Evolutionary conservation across 2,888 invertebrate species (phyloP), one percentile per base, ranked within the genome.

Genomic region (Branchellion lobata): DNA sequence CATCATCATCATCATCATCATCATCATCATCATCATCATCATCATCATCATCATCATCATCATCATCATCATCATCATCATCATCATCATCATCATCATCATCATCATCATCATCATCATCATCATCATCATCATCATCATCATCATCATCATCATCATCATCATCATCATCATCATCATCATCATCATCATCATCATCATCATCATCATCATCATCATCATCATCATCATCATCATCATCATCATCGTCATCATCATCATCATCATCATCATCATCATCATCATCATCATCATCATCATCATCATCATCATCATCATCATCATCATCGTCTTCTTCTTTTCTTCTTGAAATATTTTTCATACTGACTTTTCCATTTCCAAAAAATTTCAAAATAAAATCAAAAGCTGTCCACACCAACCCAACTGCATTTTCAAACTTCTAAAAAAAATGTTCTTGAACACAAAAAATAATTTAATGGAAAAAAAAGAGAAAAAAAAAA

Each of bases 281-380:
- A 78, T 33, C 78, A 69, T 68, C 78, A 1, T 78, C 78, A 78
- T 29, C 51, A 78, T 36, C 78, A 71, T 47, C 75, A 75, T 53
- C 75, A 75, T 75, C 75, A 21, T 53, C 75, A 75, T 53, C 75
- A 75, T 75, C 75, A 53, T 75, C 75, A 53, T 75, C 31, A 53
- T 75, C 75, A 53, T 27, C 75, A 53, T 27, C 53, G 51, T 27
- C 75, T 3, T 51, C 53, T 27, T 51, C 74, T 24, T 57, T 57
- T 24, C 24, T 57, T 57, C n/a, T n/a, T 14, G 61, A 24, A 57
- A 57, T 57, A 57, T 57, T 8, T 57, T 57, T 8, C 61, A n/a
- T 14, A n/a, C 14, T 5, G n/a, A 57, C 24, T 57, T 57, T 57
- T n/a, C 5, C 61, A 24, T 57, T 24, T 57, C 24, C 61, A n/a